Percentiles rank a stretch among this genome's conserved stretches.
These are phyloP conservation scores for Lontra canadensis DNA, from an alignment of 2,113 vertebrate species.

Conservation along the genomic window DNA sequence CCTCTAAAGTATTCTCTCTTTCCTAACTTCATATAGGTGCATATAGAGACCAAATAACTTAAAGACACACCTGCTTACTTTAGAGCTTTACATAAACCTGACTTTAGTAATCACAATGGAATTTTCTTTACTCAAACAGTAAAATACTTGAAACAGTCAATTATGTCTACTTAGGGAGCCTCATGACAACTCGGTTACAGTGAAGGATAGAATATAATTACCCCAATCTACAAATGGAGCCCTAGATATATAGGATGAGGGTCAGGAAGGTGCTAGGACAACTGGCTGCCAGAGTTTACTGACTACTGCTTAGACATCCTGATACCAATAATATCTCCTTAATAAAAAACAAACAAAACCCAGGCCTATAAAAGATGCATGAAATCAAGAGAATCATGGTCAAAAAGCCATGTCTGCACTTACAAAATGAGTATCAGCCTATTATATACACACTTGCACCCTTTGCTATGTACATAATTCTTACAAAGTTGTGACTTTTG, in stretches of 20 bases:
- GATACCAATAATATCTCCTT: neutral
- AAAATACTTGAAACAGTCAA: neutral
- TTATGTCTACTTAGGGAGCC: neutral
- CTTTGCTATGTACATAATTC: no score
- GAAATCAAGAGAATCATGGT: neutral
- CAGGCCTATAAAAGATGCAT: neutral
- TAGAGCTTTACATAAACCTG: neutral
- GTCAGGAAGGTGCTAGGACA: neutral
- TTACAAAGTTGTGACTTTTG: no score
- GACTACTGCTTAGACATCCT: neutral
- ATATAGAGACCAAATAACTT: constrained; percentile 81
- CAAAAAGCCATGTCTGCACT: neutral
- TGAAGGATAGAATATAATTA: neutral
- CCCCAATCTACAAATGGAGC: neutral
- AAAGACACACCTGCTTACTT: neutral
- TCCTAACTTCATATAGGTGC: no score
- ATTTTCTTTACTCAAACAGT: neutral
- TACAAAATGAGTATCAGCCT: neutral
- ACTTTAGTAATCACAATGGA: neutral
- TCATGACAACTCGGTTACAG: neutral
- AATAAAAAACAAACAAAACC: neutral
- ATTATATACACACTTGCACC: no score
- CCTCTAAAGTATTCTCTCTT: no score
- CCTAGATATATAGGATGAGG: neutral
- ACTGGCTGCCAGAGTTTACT: neutral